A percentile compares a stretch with the other conserved stretches of the same genome.
phyloP scores from a whole-genome alignment of 1,140 invertebrate species.

The Lineus longissimus region DNA sequence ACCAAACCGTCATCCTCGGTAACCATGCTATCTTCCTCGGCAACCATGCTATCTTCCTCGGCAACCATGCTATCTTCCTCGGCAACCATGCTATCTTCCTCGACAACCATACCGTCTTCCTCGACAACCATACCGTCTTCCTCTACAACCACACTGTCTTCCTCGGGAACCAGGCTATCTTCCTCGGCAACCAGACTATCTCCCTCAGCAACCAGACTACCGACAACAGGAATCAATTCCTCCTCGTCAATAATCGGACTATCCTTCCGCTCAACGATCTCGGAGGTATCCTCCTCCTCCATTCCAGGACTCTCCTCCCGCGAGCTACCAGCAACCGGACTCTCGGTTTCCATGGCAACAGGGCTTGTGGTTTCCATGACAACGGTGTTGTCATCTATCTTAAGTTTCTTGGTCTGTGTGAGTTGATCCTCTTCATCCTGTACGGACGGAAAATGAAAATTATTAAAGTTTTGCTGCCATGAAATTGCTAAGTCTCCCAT shows the following conservation, averaged over 20 bases:
- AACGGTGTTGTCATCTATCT: background rate
- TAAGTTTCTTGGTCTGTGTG: background rate
- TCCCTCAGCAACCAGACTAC: background rate
- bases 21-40: background rate
- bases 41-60: background rate
- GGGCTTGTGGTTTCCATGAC: background rate
- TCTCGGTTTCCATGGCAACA: background rate
- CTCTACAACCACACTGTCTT: background rate
- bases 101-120: background rate
- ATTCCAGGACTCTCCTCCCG: background rate
- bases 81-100: background rate
- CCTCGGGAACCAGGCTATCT: background rate
- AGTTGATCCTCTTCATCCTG: background rate
- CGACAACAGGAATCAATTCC: background rate
- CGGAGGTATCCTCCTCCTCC: slow-evolving; percentile 6
- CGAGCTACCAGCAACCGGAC: background rate
- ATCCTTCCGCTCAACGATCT: background rate
- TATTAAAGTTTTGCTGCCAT: background rate
- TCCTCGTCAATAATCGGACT: background rate
- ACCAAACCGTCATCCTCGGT: background rate
- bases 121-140: background rate
- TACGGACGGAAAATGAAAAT: background rate
- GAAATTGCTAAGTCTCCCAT: background rate
- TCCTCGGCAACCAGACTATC: background rate
- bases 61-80: background rate